Percentiles rank a stretch among this genome's conserved stretches.
Conservation (phyloP, 2,797 vertebrate species). For the Sebastes miniatus region DNA sequence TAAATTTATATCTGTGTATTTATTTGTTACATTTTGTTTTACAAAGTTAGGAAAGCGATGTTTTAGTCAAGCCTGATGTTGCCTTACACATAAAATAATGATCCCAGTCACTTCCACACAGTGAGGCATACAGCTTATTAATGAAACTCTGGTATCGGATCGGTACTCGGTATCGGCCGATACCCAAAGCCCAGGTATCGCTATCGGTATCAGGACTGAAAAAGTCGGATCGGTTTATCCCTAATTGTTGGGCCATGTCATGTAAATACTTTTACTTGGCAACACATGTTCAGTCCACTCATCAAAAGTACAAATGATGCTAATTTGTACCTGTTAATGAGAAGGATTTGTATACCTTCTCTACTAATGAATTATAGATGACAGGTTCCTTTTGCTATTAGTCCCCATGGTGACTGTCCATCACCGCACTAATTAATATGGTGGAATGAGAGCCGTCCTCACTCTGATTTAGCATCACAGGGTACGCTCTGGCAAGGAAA, state of each 20-base stretch:
- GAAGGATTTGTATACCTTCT: constrained; percentile 1
- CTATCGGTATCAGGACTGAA: too few species aligned
- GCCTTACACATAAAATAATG: too few species aligned
- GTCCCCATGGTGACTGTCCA: constrained; percentile 28
- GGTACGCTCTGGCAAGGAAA: constrained; percentile 34
- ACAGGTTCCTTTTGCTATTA: constrained; percentile 23
- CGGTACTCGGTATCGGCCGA: too few species aligned
- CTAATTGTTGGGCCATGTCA: neutral
- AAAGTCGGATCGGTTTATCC: accelerated
- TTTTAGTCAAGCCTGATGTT: too few species aligned
- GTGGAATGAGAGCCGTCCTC: constrained; percentile 17
- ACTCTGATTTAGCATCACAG: constrained; percentile 36
- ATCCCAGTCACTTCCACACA: too few species aligned
- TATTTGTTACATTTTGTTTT: too few species aligned
- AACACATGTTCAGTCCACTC: neutral
- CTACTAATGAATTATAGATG: constrained; percentile 28
- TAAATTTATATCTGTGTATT: too few species aligned
- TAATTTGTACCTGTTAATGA: constrained; percentile 34
- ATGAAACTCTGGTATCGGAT: too few species aligned
- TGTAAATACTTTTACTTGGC: neutral
- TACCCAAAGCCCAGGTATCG: too few species aligned
- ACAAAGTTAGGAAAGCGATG: too few species aligned
- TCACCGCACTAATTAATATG: constrained; percentile 45
- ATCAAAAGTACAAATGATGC: neutral
- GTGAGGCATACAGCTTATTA: too few species aligned